Evolutionary conservation across 2,888 invertebrate species (phyloP).

Genomic region (Enchytraeus crypticus): DNA sequence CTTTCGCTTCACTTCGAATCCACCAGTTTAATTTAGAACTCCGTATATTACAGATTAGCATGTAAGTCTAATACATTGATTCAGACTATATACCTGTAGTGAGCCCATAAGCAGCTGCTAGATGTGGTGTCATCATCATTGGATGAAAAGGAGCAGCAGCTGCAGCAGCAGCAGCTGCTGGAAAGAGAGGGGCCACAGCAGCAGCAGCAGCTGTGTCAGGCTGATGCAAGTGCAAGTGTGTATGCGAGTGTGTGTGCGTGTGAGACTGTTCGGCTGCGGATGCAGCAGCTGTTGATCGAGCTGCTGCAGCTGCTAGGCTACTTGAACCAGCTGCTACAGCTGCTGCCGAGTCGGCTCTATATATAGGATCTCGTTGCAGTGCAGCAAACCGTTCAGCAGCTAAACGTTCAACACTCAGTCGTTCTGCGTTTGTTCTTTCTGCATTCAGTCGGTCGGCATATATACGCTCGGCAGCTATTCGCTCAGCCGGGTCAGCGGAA

Average conservation of each 20-base stretch:
- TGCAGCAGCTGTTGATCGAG: slow-evolving; percentile 58
- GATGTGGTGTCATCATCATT: no score
- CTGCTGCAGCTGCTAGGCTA: no score
- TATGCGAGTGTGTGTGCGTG: slow-evolving; percentile 83
- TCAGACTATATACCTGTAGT: no score
- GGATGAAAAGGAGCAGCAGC: no score
- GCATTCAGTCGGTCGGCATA: slow-evolving; percentile 29
- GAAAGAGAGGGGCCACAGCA: not conserved
- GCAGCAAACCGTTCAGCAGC: no score
- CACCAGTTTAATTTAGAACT: no score
- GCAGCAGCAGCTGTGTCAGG: not conserved
- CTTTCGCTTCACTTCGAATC: no score
- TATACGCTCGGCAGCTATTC: slow-evolving; percentile 59
- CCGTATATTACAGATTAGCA: no score
- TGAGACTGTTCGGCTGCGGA: slow-evolving; percentile 49
- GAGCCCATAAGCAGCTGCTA: no score
- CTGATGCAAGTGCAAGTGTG: slow-evolving; percentile 62
- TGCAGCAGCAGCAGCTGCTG: not conserved
- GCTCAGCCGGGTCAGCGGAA: slow-evolving; percentile 33
- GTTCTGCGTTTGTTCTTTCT: no score
- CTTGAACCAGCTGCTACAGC: not conserved
- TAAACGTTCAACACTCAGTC: no score
- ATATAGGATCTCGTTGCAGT: slow-evolving; percentile 71
- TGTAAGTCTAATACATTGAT: no score
- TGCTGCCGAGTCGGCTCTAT: slow-evolving; percentile 72